Base-by-base conservation (phyloP, 2,113 vertebrate genomes). In the Otocyon megalotis region DNA sequence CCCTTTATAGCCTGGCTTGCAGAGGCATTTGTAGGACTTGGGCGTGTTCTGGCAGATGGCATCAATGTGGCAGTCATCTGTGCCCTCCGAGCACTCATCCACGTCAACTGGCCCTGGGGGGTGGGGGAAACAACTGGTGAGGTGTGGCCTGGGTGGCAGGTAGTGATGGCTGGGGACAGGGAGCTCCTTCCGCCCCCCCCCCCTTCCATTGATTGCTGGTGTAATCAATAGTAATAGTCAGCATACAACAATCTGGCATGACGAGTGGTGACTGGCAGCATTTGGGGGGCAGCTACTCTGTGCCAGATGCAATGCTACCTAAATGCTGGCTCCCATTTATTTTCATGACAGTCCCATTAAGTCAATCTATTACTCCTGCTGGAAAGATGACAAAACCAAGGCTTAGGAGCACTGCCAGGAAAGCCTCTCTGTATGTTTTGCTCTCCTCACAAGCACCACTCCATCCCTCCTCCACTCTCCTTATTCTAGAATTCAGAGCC, bases 1-100 rank as follows among this genome's bases (percentile, higher is more conserved):
- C 63, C 99, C 99, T 98, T 99, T 99, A 97, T 99, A 99, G 88
- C 99, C 99, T 0, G 99, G 99, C 94, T 99, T 99, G 98, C 99
- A 99, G 98, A 99, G 99, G 98, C 99, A 99, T 98, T 99, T 99
- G 99, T 99, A 99, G 96, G 99, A 99, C 97, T 99, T 99, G 0
- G 99, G 99, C 0, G 99, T 99, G 98, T 99, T 99, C 98, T 99
- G 99, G 98, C 99, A 99, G 96, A 99, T 99, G 15, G 99, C 99
- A 22, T 99, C 99, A 3, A 99, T 99, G 98, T 99, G 99, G 97
- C 99, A 99, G 98, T 99, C 99, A 3, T 99, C 99, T 0, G 99
- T 99, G 77, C 98, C 99, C 97, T 99, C 99, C 0, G 99, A 99
- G 0, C 99, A 99, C 98, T 99, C 99, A 0, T 99, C 99, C 71